These are phyloP conservation scores for Eugnorisma glareosa DNA, from an alignment of 2,888 invertebrate genomes.

Conservation along the genomic window DNA sequence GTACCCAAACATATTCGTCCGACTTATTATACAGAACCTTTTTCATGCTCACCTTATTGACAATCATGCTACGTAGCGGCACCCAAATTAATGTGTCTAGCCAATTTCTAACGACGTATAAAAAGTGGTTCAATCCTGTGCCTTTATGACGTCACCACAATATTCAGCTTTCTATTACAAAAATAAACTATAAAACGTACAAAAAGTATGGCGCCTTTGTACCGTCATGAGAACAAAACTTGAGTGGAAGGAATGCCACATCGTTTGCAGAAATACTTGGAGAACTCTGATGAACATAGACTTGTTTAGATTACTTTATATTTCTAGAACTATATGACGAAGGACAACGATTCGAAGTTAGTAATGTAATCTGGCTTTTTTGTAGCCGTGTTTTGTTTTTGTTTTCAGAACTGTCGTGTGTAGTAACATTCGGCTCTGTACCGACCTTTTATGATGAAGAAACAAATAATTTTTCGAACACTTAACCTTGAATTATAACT, in stretches of 20 bases:
- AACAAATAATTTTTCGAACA: not conserved
- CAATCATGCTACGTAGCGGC: not conserved
- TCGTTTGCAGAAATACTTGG: constrained; percentile 24
- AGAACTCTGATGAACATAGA: constrained; percentile 5
- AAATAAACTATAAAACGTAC: constrained; percentile 18
- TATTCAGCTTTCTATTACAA: constrained; percentile 25
- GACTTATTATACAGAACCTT: not conserved
- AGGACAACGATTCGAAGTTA: constrained; percentile 10
- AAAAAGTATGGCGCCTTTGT: constrained; percentile 11
- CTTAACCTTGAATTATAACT: not conserved
- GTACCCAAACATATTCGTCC: not conserved
- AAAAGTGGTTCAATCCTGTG: constrained; percentile 21
- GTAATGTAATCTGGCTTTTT: constrained; percentile 25
- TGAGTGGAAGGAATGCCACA: constrained; percentile 22
- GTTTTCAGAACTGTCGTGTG: not conserved
- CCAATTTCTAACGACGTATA: constrained; percentile 25
- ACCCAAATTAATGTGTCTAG: constrained; percentile 13
- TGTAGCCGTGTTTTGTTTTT: constrained; percentile 21
- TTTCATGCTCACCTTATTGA: not conserved
- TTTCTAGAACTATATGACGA: not conserved
- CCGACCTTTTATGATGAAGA: not conserved
- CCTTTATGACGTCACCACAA: constrained; percentile 38
- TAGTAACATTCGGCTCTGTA: not conserved
- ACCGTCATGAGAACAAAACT: constrained; percentile 26
- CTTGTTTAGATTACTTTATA: constrained; percentile 37